phyloP scores from a whole-genome alignment of 2,888 invertebrate species.

The Pandemis heparana region DNA sequence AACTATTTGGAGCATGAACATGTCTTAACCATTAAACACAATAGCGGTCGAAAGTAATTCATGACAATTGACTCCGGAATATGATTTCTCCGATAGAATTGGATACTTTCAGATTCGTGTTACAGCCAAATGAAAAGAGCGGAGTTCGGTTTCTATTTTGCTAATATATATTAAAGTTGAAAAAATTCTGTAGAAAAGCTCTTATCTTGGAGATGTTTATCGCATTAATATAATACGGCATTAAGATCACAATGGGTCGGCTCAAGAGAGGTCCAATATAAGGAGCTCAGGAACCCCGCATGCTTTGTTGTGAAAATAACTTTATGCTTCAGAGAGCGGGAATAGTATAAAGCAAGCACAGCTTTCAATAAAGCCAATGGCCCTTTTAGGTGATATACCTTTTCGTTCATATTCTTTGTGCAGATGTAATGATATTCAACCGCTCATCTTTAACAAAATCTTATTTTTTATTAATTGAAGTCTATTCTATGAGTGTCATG shows the following conservation, averaged over 20 bases:
- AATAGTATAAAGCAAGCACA: slow-evolving; percentile 72
- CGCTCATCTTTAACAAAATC: slow-evolving; percentile 45
- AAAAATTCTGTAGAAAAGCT: slow-evolving; percentile 64
- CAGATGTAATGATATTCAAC: slow-evolving; percentile 67
- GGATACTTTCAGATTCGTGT: slow-evolving; percentile 68
- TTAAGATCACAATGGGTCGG: slow-evolving; percentile 84
- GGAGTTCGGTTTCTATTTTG: slow-evolving; percentile 61
- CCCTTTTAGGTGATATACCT: slow-evolving; percentile 70
- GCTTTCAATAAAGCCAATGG: slow-evolving; percentile 81
- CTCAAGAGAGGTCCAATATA: slow-evolving; percentile 84
- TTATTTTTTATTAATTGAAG: slow-evolving; percentile 6
- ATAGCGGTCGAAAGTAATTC: slow-evolving; percentile 31
- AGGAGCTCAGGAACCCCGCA: slow-evolving; percentile 76
- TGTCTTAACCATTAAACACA: slow-evolving; percentile 35
- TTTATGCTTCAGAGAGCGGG: slow-evolving; percentile 79
- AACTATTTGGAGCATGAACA: slow-evolving; percentile 39
- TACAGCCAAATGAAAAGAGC: slow-evolving; percentile 71
- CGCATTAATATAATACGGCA: slow-evolving; percentile 85
- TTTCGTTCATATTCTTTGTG: slow-evolving; percentile 74
- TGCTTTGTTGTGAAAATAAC: slow-evolving; percentile 85
- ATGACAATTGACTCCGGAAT: slow-evolving; percentile 44
- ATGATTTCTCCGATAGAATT: slow-evolving; percentile 70
- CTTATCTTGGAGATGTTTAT: slow-evolving; percentile 80
- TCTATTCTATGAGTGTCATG: neutral
- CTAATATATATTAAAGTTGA: slow-evolving; percentile 81